Evolutionary conservation across 1,140 invertebrate genomes (phyloP).

Genomic region (Pemphigus obesinymphae): DNA sequence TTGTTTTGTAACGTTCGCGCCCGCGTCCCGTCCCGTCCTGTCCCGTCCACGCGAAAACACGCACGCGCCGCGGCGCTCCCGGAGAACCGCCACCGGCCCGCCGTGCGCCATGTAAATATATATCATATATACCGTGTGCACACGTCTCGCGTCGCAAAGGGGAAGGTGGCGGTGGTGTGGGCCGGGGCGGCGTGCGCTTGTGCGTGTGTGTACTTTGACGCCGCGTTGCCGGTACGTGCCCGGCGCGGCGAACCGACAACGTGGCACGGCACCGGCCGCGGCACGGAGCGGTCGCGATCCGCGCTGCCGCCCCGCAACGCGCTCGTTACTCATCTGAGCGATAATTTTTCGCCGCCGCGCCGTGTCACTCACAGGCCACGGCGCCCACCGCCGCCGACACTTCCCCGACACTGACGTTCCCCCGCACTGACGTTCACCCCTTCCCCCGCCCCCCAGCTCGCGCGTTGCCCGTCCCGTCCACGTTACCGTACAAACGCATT

Average conservation of each 20-base stretch:
- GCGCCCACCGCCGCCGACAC: neutral
- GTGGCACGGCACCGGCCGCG: too few species aligned
- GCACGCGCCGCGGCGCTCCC: neutral
- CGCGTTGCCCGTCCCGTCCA: too few species aligned
- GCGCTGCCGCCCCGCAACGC: neutral
- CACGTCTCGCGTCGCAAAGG: neutral
- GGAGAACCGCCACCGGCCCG: neutral
- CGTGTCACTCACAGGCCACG: neutral
- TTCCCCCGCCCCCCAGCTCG: neutral
- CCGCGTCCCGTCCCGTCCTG: neutral
- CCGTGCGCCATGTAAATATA: too few species aligned
- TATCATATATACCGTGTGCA: too few species aligned
- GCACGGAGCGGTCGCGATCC: too few species aligned
- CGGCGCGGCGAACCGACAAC: conserved; percentile 1
- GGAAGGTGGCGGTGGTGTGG: neutral
- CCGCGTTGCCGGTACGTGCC: conserved; percentile 21
- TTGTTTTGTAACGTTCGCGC: neutral
- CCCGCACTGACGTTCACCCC: neutral
- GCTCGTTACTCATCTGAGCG: too few species aligned
- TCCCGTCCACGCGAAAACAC: neutral
- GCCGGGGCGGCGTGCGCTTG: too few species aligned
- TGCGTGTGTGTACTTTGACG: neutral
- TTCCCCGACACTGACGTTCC: neutral
- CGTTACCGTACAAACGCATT: neutral
- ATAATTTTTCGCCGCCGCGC: neutral